These are phyloP conservation scores for Hyperoplus immaculatus DNA, from an alignment of 2,797 vertebrate species.

Conservation along the genomic window DNA sequence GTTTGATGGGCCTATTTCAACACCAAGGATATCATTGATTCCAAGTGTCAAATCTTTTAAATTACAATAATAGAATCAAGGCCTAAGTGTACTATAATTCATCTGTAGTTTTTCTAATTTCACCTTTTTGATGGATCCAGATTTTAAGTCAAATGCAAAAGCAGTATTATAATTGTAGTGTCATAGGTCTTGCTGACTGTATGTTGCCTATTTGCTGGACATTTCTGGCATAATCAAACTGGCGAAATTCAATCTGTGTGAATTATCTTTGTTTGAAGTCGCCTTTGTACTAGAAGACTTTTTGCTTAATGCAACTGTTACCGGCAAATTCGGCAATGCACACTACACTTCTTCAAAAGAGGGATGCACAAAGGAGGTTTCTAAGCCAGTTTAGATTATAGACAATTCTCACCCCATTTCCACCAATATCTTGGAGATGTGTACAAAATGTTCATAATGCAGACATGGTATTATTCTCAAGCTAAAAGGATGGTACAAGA, in stretches of 20 bases:
- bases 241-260: not conserved
- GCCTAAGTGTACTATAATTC: not conserved
- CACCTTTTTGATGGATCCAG: not conserved
- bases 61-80: not conserved
- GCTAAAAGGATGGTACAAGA: no score
- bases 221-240: not conserved
- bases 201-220: not conserved
- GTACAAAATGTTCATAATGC: not conserved
- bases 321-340: not conserved
- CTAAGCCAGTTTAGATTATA: not conserved
- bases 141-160: not conserved
- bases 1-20: not conserved
- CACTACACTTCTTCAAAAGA: not conserved
- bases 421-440: not conserved
- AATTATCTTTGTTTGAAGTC: not conserved
- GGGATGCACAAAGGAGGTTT: not conserved
- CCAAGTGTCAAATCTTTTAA: not conserved
- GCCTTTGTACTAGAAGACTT: not conserved
- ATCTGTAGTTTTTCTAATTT: not conserved
- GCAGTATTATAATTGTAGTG: not conserved
- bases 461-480: not conserved
- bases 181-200: slow-evolving; percentile 1
- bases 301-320: not conserved
- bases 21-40: not conserved
- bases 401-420: not conserved